These are phyloP conservation scores for Catharus fuscescens DNA, from an alignment of 2,113 vertebrate species.

Conservation along the genomic window DNA sequence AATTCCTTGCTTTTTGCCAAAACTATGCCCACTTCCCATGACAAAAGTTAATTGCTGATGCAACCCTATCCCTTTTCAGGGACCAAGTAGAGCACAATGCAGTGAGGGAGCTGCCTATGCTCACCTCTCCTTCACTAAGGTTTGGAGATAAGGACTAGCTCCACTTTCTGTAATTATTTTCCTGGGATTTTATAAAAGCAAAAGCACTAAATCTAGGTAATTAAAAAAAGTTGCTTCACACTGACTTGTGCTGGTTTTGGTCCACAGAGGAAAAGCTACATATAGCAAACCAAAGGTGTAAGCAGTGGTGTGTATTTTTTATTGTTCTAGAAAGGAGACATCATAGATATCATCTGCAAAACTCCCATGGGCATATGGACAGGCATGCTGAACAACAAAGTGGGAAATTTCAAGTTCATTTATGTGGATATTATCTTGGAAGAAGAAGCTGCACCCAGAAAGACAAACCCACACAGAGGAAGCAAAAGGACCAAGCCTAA, in stretches of 20 bases:
- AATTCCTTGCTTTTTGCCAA: neutral
- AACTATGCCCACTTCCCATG: neutral
- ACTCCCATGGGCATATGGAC: slow-evolving; percentile 95
- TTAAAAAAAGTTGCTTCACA: neutral
- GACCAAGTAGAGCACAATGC: neutral
- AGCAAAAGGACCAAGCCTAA: slow-evolving; percentile 77
- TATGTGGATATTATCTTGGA: slow-evolving; percentile 87
- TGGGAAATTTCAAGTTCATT: slow-evolving; percentile 96
- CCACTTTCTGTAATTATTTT: neutral
- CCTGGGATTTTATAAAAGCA: neutral
- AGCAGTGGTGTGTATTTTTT: neutral
- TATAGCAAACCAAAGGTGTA: neutral
- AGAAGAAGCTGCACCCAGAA: slow-evolving; percentile 75
- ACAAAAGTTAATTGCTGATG: neutral
- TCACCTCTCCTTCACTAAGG: neutral
- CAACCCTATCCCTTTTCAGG: neutral
- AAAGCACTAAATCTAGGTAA: neutral
- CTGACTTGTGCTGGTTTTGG: neutral
- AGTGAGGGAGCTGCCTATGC: neutral
- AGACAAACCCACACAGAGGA: slow-evolving; percentile 71
- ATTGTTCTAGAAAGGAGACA: slow-evolving; percentile 85
- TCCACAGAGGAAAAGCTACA: neutral
- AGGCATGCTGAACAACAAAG: slow-evolving; percentile 86
- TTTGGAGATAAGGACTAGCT: neutral
- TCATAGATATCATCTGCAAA: slow-evolving; percentile 92